A percentile compares a stretch with the other conserved stretches of the same genome.
Conservation (phyloP, 2,113 vertebrate genomes). For the Anser cygnoides region DNA sequence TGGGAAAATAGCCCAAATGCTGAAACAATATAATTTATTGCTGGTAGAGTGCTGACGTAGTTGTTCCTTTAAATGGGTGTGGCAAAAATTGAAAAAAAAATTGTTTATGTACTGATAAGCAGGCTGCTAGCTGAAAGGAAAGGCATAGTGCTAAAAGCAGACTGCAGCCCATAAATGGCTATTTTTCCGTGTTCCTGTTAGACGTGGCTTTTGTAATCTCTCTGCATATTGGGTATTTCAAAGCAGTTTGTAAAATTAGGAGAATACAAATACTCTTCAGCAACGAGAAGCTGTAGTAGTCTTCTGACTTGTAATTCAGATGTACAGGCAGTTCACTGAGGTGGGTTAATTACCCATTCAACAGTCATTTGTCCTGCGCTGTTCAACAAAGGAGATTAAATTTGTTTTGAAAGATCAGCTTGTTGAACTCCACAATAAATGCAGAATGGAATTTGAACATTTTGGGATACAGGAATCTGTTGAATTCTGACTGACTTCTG, state of each 20-base stretch:
- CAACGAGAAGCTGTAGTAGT: background rate
- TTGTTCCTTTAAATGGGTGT: slow-evolving; percentile 54
- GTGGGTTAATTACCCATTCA: background rate
- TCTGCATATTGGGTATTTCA: background rate
- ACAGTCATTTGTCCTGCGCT: background rate
- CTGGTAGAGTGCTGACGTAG: background rate
- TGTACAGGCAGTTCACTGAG: background rate
- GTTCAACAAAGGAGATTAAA: background rate
- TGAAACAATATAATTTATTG: background rate
- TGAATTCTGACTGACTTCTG: background rate
- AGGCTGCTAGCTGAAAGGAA: slow-evolving; percentile 25
- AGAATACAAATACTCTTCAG: background rate
- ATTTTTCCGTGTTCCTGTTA: background rate
- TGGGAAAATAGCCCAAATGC: background rate
- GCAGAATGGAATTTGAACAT: background rate
- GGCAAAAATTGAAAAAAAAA: background rate
- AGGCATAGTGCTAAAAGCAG: background rate
- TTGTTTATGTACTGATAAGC: slow-evolving; percentile 50
- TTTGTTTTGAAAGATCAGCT: background rate
- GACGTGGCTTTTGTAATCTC: background rate
- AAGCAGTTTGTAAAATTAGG: background rate
- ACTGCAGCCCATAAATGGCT: background rate
- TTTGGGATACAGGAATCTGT: background rate
- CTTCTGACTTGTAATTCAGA: background rate
- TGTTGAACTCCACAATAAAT: background rate